phyloP scores from a whole-genome alignment of 2,113 vertebrate genomes.

The Empidonax alnorum region DNA sequence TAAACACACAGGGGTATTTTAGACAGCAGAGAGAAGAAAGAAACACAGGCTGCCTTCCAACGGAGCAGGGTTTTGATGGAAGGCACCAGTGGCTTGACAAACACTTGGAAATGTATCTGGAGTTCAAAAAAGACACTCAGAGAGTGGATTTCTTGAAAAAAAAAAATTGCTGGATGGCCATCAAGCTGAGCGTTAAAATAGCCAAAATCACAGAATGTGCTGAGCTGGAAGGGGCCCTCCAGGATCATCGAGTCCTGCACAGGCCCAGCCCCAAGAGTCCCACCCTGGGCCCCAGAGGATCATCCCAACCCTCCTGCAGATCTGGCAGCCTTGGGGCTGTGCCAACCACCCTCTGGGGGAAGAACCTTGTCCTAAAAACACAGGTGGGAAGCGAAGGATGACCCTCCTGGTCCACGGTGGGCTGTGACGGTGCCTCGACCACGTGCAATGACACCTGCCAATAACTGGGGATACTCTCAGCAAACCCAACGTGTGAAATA shows the following conservation, averaged over 20 bases:
- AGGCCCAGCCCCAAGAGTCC: not conserved
- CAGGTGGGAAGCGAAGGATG: not conserved
- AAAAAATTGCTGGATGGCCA: not conserved
- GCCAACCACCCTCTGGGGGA: not conserved
- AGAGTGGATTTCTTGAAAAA: not conserved
- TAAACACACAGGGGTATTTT: not conserved
- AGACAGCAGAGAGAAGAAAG: not conserved
- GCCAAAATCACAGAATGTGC: not conserved
- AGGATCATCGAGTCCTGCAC: not conserved
- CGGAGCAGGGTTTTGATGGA: not conserved
- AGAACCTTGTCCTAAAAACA: not conserved
- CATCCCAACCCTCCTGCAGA: not conserved
- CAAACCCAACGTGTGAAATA: not conserved
- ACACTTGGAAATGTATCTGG: not conserved
- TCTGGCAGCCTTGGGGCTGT: not conserved
- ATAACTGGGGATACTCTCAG: accelerated
- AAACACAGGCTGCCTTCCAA: not conserved
- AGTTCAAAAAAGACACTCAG: not conserved
- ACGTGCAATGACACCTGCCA: accelerated
- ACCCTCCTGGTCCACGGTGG: not conserved
- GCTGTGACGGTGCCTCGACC: not conserved
- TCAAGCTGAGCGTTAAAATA: not conserved
- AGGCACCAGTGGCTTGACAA: not conserved
- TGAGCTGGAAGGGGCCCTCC: not conserved
- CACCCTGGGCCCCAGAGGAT: not conserved